Conservation (phyloP, 2,113 vertebrate species). For the Salvelinus sp. region DNA sequence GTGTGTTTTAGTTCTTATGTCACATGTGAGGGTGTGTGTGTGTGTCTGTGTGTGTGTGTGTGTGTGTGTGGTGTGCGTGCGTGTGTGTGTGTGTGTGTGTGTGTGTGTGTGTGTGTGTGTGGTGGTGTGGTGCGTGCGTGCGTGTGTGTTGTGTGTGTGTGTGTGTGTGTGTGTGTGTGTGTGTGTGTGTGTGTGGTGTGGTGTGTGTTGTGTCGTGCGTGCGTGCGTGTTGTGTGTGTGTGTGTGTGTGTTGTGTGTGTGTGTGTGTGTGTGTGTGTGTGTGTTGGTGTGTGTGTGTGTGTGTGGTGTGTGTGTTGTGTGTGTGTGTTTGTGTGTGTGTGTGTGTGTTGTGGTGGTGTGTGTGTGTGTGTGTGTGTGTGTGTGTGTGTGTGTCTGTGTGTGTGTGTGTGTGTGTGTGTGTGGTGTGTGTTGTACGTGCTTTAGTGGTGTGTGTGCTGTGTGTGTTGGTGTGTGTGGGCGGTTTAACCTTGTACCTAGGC, state of each 20-base stretch:
- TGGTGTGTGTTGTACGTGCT: not conserved
- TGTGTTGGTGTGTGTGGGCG: not conserved
- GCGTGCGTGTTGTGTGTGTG: not conserved
- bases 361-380: not conserved
- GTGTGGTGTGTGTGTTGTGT: not conserved
- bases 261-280: not conserved
- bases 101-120: not conserved
- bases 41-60: conserved; percentile 4
- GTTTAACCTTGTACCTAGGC: too few species aligned
- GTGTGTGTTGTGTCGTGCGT: not conserved
- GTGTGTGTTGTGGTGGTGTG: too few species aligned
- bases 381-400: not conserved
- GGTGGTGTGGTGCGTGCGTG: too few species aligned
- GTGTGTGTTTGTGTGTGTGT: not conserved
- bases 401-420: too few species aligned
- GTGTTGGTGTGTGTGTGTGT: not conserved
- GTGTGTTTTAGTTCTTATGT: too few species aligned
- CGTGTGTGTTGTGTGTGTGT: not conserved
- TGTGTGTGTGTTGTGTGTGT: fast-evolving
- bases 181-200: not conserved
- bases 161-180: not conserved
- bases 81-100: too few species aligned
- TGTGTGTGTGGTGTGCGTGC: not conserved
- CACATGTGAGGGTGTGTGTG: too few species aligned
- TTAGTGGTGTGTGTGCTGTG: conserved; percentile 7